phyloP scores from a whole-genome alignment of 2,888 invertebrate species.

The Creontiades dilutus region DNA sequence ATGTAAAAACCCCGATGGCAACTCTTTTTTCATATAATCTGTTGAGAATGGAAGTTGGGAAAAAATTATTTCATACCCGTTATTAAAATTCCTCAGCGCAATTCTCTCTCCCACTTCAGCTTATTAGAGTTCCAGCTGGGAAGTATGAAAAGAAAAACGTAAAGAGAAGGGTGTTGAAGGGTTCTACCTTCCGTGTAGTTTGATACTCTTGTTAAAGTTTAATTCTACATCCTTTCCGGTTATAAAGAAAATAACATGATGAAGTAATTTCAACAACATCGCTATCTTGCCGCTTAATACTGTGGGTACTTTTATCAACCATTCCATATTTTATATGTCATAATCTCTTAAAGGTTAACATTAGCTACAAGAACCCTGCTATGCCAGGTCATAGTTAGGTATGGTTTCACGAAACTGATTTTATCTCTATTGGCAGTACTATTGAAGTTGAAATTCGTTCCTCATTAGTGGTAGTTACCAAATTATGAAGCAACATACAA shows the following conservation, averaged over 20 bases:
- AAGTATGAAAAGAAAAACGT: not conserved
- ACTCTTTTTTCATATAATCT: not conserved
- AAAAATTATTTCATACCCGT: conserved; percentile 21
- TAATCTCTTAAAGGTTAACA: too few species aligned
- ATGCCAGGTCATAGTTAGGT: too few species aligned
- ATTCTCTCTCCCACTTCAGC: not conserved
- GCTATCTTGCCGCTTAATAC: not conserved
- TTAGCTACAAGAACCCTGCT: too few species aligned
- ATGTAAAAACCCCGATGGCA: not conserved
- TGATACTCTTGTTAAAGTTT: not conserved
- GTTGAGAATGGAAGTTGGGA: conserved; percentile 6
- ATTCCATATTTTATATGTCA: too few species aligned
- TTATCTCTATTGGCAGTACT: too few species aligned
- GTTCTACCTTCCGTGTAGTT: not conserved
- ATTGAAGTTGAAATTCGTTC: too few species aligned
- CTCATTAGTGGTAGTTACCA: too few species aligned
- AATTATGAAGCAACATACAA: too few species aligned
- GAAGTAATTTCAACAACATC: not conserved
- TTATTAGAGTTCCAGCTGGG: not conserved
- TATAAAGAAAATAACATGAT: not conserved
- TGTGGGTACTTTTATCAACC: too few species aligned
- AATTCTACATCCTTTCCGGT: not conserved
- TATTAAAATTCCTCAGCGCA: conserved; percentile 24
- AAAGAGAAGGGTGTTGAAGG: not conserved
- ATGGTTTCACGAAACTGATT: too few species aligned